These are phyloP conservation scores for Hirundo rustica DNA, from an alignment of 2,797 vertebrate genomes.

Conservation along the genomic window DNA sequence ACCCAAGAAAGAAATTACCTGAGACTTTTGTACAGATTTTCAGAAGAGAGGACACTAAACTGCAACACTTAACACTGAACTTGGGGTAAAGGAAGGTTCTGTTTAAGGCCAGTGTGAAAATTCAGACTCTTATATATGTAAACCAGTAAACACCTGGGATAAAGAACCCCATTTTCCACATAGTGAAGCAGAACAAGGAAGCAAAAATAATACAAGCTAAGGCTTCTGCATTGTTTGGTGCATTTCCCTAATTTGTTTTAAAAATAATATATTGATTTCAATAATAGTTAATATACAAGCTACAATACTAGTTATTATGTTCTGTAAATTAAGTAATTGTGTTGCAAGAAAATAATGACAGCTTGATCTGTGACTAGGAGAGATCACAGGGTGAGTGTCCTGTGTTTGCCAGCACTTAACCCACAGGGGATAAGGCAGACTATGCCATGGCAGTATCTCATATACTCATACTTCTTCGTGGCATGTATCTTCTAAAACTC, in stretches of 20 bases:
- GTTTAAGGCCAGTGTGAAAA: background rate
- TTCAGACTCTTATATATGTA: background rate
- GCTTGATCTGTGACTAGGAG: background rate
- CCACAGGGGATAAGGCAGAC: background rate
- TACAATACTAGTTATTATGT: background rate
- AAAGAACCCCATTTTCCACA: background rate
- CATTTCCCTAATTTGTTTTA: background rate
- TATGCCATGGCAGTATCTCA: background rate
- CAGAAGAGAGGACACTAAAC: background rate
- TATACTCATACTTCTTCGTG: background rate
- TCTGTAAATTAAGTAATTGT: background rate
- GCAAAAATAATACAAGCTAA: background rate
- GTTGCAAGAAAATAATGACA: background rate
- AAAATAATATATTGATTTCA: background rate
- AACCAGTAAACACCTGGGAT: background rate
- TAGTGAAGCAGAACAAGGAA: background rate
- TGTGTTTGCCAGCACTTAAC: background rate
- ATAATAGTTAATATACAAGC: background rate
- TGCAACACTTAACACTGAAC: background rate
- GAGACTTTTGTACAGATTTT: background rate
- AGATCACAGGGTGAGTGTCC: background rate
- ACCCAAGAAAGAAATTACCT: background rate
- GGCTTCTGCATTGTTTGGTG: background rate
- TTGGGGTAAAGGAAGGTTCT: background rate
- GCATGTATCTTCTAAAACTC: background rate